Percentiles rank a stretch among this genome's conserved stretches.
Evolutionary conservation across 2,888 invertebrate species (phyloP).

Genomic region (Tridacna crocea): DNA sequence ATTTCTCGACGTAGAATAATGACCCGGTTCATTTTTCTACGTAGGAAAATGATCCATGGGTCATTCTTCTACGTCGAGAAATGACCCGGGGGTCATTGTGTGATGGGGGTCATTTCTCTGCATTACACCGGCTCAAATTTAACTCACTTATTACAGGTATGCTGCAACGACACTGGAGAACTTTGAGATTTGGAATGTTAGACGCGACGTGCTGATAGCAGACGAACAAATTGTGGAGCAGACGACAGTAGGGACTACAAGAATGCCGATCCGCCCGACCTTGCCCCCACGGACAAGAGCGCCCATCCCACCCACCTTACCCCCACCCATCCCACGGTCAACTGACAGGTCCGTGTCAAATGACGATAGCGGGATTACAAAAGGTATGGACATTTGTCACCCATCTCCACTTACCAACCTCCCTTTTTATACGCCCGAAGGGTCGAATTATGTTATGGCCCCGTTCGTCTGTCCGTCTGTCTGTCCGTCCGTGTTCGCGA

Average conservation of each 20-base stretch:
- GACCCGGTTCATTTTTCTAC: too few species aligned
- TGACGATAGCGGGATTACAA: conserved; percentile 1
- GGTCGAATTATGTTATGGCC: too few species aligned
- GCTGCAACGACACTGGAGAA: conserved; percentile 74
- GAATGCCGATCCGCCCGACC: not conserved
- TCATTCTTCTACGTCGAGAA: too few species aligned
- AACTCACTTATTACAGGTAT: too few species aligned
- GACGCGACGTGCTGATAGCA: conserved; percentile 61
- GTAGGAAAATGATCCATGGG: too few species aligned
- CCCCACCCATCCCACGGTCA: not conserved
- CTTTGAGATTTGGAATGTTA: conserved; percentile 75
- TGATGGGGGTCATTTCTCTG: too few species aligned
- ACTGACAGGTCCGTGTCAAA: conserved; percentile 9
- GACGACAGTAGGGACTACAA: not conserved
- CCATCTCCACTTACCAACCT: not conserved
- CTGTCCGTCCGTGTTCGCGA: too few species aligned
- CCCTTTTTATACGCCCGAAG: too few species aligned
- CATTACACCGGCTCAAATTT: too few species aligned
- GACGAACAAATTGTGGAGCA: conserved; percentile 21
- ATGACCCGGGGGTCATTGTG: too few species aligned
- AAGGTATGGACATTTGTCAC: conserved; percentile 1
- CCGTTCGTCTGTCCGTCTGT: too few species aligned
- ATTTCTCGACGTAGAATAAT: too few species aligned
- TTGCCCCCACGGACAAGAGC: not conserved
- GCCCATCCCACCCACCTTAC: not conserved